A percentile compares a stretch with the other conserved stretches of the same genome.
phyloP scores from a whole-genome alignment of 1,140 invertebrate genomes.

The Pseudobourletiella spinata region DNA sequence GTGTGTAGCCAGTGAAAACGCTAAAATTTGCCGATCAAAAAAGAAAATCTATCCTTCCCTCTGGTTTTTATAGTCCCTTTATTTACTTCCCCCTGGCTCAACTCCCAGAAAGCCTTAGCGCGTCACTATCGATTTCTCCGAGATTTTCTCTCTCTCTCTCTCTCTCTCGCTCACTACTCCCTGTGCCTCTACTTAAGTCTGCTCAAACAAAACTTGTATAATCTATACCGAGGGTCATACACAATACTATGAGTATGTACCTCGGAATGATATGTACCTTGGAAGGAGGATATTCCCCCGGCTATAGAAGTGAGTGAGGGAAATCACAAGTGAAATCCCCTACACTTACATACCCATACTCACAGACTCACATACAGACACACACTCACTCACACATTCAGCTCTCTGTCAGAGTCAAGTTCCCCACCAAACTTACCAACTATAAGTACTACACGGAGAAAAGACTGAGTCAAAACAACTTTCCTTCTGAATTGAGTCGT shows the following conservation, averaged over 20 bases:
- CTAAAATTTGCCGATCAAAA: constrained; percentile 10
- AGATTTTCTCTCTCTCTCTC: constrained; percentile 6
- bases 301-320: no score
- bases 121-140: constrained; percentile 23
- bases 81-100: constrained; percentile 3
- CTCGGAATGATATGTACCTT: no score
- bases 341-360: no score
- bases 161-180: neutral
- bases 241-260: constrained; percentile 4
- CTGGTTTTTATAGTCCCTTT: constrained; percentile 11
- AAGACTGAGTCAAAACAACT: constrained; percentile 8
- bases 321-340: no score
- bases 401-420: no score
- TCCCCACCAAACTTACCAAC: no score
- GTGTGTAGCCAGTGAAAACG: constrained; percentile 2
- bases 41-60: constrained; percentile 2
- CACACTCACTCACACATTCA: no score
- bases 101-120: constrained; percentile 8
- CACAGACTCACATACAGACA: no score
- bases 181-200: no score
- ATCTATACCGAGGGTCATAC: neutral
- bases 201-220: neutral
- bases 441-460: no score
- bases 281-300: no score
- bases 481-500: constrained; percentile 11